Evolutionary conservation across 2,888 invertebrate genomes (phyloP), one percentile per base, ranked within the genome.

Genomic region (Criorhina ranunculi): DNA sequence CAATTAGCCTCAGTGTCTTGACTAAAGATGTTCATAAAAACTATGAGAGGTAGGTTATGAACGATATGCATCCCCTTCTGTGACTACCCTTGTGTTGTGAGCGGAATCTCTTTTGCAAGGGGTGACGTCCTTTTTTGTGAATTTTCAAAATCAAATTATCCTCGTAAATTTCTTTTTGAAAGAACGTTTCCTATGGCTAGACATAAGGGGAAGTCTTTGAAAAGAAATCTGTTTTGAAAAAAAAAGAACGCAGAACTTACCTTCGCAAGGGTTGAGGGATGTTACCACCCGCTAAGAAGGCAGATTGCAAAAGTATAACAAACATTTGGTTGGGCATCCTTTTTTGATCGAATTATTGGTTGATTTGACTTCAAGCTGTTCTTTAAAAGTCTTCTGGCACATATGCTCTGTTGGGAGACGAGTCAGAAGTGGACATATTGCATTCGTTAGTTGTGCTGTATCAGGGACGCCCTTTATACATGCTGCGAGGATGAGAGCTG

Each of bases 1-100:
- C 37, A 75, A 80, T 83, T 83, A 82, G 42, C 29, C 17, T 72
- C 53, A 49, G 46, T 49, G 60, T 77, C 35, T 42, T 60, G 49
- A 29, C 24, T 24, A 24, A 4, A 4, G 4, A 24, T 1, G 35
- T 42, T 35, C n/a, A n/a, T n/a, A 3, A 53, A 35, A 66, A 55
- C 78, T 49, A 51, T 24, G 29, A 0, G 19, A 40, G 78, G 53
- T 62, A 70, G 35, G 35, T 60, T 11, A 15, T n/a, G 42, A 11
- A 57, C 24, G 24, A 24, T 24, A 42, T 55, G n/a, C 7, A 9
- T 12, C n/a, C 11, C 15, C 40, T 33, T n/a, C 37, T 44, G 42
- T 42, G 19, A 33, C n/a, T 17, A 69, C 33, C 15, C 6, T 15
- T 24, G 24, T 24, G 24, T 24, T 24, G 1, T 24, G n/a, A n/a